Evolutionary conservation across 1,140 invertebrate species (phyloP).

Genomic region (Calycopis cecrops): DNA sequence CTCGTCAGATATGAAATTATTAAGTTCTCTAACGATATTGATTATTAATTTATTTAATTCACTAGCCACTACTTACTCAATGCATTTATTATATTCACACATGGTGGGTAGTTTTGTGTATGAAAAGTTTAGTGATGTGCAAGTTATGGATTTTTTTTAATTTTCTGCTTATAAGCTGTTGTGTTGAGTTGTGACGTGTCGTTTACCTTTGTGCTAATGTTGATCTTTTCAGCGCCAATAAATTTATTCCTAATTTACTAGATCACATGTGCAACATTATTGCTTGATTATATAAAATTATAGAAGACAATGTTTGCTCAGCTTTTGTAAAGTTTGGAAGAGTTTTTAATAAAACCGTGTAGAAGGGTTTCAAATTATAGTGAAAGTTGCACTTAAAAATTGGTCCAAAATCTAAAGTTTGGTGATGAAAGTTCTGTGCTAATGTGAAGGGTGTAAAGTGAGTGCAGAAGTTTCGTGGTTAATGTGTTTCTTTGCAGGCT

Average conservation of each 20-base stretch:
- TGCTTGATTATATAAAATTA: not conserved
- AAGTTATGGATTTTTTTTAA: not conserved
- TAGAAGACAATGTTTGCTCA: not conserved
- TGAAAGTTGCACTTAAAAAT: constrained; percentile 8
- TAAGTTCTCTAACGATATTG: not conserved
- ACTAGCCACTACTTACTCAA: not conserved
- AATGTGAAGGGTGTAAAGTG: constrained; percentile 2
- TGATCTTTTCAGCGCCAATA: not conserved
- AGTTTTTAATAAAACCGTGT: not conserved
- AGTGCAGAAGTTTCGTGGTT: constrained; percentile 4
- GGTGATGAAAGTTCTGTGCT: constrained; percentile 1
- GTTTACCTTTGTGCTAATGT: constrained; percentile 7
- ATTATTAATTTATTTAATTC: constrained; percentile 3
- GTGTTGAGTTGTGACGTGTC: constrained; percentile 8
- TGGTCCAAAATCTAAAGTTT: constrained; percentile 4
- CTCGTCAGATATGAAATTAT: not conserved
- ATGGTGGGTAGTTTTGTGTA: constrained; percentile 5
- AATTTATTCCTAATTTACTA: too few relatives aligned
- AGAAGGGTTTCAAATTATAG: constrained; percentile 2
- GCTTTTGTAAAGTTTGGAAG: constrained; percentile 1
- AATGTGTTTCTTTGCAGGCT: not conserved
- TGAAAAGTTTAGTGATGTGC: constrained; percentile 1
- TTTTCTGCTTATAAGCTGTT: constrained; percentile 8
- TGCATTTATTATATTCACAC: constrained; percentile 4
- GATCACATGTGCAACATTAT: too few relatives aligned